These are phyloP conservation scores for Plusia festucae DNA, from an alignment of 2,888 invertebrate species.

Conservation along the genomic window DNA sequence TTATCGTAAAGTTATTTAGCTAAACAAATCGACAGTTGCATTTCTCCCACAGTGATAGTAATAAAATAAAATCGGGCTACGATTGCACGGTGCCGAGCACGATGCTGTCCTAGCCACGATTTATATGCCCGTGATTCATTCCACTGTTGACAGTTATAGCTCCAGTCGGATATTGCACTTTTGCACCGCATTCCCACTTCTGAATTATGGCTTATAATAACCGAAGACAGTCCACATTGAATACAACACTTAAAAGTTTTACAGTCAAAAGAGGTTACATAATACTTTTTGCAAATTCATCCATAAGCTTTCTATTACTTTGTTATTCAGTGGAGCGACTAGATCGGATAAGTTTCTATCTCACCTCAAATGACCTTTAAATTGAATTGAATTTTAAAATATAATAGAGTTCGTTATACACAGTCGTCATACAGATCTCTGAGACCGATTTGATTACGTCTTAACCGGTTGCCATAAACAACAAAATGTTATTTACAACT, in stretches of 20 bases:
- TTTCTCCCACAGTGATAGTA: constrained; percentile 72
- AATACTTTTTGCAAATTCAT: constrained; percentile 66
- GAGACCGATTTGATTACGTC: constrained; percentile 38
- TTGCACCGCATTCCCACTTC: constrained; percentile 80
- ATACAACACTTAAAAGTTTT: constrained; percentile 45
- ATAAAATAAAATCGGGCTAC: constrained; percentile 81
- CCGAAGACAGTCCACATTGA: constrained; percentile 69
- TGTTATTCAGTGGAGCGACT: constrained; percentile 46
- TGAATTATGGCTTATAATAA: constrained; percentile 83
- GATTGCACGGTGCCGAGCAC: constrained; percentile 72
- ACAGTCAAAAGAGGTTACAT: constrained; percentile 34
- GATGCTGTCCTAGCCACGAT: constrained; percentile 79
- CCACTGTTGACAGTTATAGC: constrained; percentile 85
- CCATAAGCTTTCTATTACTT: constrained; percentile 67
- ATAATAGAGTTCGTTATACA: constrained; percentile 70
- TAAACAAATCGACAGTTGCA: constrained; percentile 77
- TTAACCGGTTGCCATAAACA: constrained; percentile 72
- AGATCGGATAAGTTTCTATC: constrained; percentile 41
- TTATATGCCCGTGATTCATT: constrained; percentile 87
- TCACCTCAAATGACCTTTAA: constrained; percentile 61
- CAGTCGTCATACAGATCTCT: constrained; percentile 47
- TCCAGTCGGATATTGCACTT: constrained; percentile 84
- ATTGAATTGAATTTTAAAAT: constrained; percentile 65
- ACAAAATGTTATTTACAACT: constrained; percentile 84
- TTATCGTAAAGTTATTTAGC: constrained; percentile 77